phyloP scores from a whole-genome alignment of 2,797 vertebrate species.

The Euphonia xanthogaster region DNA sequence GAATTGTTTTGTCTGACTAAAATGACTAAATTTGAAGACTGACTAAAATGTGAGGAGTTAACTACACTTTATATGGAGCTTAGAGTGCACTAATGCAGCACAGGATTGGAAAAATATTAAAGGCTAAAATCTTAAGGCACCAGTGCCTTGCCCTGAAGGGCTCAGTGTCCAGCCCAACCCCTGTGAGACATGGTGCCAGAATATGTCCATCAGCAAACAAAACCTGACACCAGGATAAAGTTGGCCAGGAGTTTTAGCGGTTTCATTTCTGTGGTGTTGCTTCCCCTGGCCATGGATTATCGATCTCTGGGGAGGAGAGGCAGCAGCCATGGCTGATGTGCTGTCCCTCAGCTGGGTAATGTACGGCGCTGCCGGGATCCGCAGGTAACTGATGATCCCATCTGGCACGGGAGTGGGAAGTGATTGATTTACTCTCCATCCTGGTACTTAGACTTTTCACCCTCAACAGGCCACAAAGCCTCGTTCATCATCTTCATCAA shows the following conservation, averaged over 20 bases:
- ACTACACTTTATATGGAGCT: background rate
- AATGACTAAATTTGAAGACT: background rate
- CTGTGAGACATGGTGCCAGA: background rate
- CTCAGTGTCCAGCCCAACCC: background rate
- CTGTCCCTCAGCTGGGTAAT: constrained; percentile 65
- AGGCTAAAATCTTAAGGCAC: background rate
- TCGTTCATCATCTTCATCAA: constrained; percentile 66
- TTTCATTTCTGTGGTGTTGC: background rate
- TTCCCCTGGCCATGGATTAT: constrained; percentile 52
- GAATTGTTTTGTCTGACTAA: background rate
- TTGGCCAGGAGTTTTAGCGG: background rate
- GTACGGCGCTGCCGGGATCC: constrained; percentile 59
- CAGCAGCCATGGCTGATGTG: constrained; percentile 15
- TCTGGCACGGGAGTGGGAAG: constrained; percentile 38
- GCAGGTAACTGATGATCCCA: constrained; percentile 74
- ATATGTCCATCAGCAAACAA: background rate
- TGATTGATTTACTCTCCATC: constrained; percentile 75
- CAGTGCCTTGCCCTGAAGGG: rapidly evolving
- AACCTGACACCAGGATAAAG: background rate
- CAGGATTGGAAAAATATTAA: background rate
- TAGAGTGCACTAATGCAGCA: background rate
- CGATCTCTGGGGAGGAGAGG: constrained; percentile 57
- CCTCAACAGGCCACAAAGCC: constrained; percentile 52
- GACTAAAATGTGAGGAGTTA: background rate
- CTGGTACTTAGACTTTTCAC: constrained; percentile 66